Evolutionary conservation across 1,140 invertebrate genomes (phyloP), one percentile per base, ranked within the genome.

Genomic region (Cryptotermes secundus): DNA sequence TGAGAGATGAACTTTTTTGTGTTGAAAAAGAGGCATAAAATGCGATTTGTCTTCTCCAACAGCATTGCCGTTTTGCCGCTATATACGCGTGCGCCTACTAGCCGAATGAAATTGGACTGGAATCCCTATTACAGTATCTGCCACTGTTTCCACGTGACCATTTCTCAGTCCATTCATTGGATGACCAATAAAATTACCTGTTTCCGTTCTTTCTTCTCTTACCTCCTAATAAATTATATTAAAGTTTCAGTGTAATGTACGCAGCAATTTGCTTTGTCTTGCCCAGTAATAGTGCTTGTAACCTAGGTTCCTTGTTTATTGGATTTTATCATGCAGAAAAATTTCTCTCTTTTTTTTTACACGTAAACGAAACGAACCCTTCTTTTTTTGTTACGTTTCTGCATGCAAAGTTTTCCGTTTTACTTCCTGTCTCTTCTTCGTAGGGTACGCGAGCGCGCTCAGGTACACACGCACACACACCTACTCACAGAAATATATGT

Each of bases 11-110:
- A 72, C 26, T n/a, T n/a, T 72, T 72, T 72, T 31, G 59, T 72
- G 16, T 26, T 72, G 31, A 14, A 72, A 72, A 31, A 72, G 59
- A 72, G 26, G 59, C 31, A 72, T 72, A 72, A 72, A 72, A 72
- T 72, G 31, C 59, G 59, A 72, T 72, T 72, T 72, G 59, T 72
- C 59, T 72, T 65, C 31, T n/a, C 59, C 59, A 72, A 72, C 59
- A 72, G n/a, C 59, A 72, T n/a, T 72, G 59, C 59, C 59, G 19
- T 72, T 72, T 72, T 72, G 59, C 31, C 59, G 59, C 31, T 72
- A 72, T 72, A 65, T n/a, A n/a, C n/a, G 24, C 24, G 24, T 59
- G 31, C 59, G 59, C 0, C 26, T 26, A 72, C 59, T n/a, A 72
- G n/a, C 26, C 59, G 59, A 72, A 72, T 26, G 59, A 72, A 72